Evolutionary conservation across 2,888 invertebrate genomes (phyloP).

Genomic region (Dioctria linearis): DNA sequence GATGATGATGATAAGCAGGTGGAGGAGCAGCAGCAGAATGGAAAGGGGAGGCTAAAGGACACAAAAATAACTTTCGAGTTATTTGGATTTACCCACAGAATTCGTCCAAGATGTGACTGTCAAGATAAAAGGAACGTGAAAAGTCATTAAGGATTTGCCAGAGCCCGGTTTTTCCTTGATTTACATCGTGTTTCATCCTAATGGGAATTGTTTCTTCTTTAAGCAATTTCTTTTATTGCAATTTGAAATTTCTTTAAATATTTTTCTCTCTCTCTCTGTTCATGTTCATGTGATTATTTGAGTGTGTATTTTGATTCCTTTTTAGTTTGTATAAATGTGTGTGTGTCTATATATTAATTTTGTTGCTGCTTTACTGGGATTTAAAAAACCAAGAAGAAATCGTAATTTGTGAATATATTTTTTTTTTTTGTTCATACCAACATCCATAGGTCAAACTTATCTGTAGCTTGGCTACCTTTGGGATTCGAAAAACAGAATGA

Average conservation of each 20-base stretch:
- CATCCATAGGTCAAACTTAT: neutral
- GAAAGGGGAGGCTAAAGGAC: neutral
- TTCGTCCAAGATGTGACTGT: conserved; percentile 41
- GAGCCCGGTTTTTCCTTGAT: conserved; percentile 35
- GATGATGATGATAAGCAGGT: neutral
- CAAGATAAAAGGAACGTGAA: conserved; percentile 46
- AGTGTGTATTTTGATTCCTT: neutral
- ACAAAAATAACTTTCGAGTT: conserved; percentile 33
- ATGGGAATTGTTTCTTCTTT: conserved; percentile 21
- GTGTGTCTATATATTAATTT: too few relatives aligned
- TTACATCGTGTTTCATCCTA: conserved; percentile 40
- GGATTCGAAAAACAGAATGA: neutral
- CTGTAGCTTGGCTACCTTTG: neutral
- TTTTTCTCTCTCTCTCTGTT: neutral
- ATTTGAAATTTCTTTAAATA: conserved; percentile 19
- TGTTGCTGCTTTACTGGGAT: too few relatives aligned
- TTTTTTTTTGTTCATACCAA: neutral
- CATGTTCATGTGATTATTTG: neutral
- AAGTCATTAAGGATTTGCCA: conserved; percentile 43
- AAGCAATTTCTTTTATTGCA: neutral
- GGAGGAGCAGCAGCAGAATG: neutral
- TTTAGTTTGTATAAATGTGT: too few relatives aligned
- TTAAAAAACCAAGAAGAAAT: neutral
- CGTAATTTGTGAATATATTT: neutral
- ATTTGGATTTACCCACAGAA: conserved; percentile 6